Conservation (phyloP, 92 coral and sea anemone genomes). For the Porites divaricata region DNA sequence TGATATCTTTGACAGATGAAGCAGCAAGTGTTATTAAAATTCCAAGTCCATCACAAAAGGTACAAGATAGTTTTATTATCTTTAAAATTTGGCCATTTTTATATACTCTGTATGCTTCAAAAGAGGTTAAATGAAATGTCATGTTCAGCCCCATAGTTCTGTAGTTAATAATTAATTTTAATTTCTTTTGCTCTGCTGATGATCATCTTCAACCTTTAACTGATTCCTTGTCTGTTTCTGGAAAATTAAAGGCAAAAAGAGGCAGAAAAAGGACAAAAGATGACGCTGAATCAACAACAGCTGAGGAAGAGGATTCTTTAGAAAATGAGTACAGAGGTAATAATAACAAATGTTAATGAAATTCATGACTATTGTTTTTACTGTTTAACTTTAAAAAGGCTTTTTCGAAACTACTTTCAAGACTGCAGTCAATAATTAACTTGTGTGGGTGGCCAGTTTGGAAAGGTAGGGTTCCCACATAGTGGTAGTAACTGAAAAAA, state of each 20-base stretch:
- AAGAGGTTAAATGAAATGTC: no score
- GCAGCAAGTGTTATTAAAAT: background rate
- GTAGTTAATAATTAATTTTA: background rate
- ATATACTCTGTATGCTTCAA: no score
- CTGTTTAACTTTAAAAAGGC: no score
- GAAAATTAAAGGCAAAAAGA: slow-evolving; percentile 19
- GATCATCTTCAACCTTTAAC: background rate
- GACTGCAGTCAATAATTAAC: no score
- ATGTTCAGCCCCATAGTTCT: background rate
- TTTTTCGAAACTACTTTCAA: no score
- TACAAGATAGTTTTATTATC: background rate
- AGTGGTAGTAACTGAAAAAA: no score
- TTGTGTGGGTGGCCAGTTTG: no score
- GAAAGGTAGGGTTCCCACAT: no score
- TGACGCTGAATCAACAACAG: background rate
- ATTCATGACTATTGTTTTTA: no score
- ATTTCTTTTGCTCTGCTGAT: background rate
- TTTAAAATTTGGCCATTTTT: background rate
- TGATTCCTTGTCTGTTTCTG: slow-evolving; percentile 24
- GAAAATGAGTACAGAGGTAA: slow-evolving; percentile 38
- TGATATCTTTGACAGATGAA: slow-evolving; percentile 1
- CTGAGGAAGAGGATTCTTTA: background rate
- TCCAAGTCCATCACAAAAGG: slow-evolving; percentile 35
- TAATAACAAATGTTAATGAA: background rate
- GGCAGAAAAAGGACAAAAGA: slow-evolving; percentile 14